Base-by-base conservation (phyloP, 2,888 invertebrate genomes). In the Vannuccia rotundouncinata region DNA sequence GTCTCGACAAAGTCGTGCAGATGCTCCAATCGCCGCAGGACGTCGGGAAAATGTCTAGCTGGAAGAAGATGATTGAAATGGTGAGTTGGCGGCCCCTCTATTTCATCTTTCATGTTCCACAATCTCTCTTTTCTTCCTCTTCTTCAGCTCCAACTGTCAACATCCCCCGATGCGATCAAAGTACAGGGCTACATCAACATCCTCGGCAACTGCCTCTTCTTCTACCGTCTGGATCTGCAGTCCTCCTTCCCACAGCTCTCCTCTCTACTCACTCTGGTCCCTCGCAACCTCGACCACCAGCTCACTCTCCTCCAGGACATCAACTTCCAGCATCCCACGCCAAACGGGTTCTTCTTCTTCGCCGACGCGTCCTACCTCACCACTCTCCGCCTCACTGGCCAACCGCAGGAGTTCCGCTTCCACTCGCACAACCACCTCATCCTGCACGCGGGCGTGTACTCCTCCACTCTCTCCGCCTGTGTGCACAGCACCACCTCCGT, bases 381-480 rank as follows among this genome's bases (percentile, higher is more conserved):
- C 10, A 66, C 66, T 22, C 10, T 5, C 5, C 5, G 22, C 2
- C 66, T 66, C 2, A 66, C 17, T 27, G 66, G 66, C 13, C 5
- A 5, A 66, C 66, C 66, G 2, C 10, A 66, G 10, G 22, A 66
- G 22, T 66, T 66, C 25, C 2, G 2, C 66, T 66, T 66, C 17
- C 66, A 66, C 25, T 66, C 66, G 66, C 66, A 66, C 66, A 66
- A 66, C 25, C 66, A 66, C 66, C 25, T 66, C 2, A 22, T 66
- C 66, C 66, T 66, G 2, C 66, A 66, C 22, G 5, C 66, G 2
- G 66, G 66, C 10, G 66, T 66, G 2, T 66, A 66, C 25, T 66
- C 66, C 5, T 22, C 17, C 2, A 22, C 22, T 22, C 66, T 66
- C 17, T 66, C 66, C 17, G 22, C 10, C 22, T 66, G 66, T 22